These are phyloP conservation scores for Perccottus glenii DNA, from an alignment of 2,113 vertebrate genomes.

Conservation along the genomic window DNA sequence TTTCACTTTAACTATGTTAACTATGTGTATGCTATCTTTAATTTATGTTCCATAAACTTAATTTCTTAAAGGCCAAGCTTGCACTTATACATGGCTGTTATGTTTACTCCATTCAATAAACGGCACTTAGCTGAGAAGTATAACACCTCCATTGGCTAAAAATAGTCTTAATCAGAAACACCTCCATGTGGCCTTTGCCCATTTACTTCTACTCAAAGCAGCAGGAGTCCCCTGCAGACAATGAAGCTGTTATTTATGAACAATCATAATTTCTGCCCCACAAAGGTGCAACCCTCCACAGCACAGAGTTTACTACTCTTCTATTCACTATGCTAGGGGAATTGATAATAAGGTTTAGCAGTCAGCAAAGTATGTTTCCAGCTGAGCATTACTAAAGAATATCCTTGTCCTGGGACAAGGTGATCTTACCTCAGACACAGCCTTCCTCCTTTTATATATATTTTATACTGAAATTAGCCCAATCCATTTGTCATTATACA, in stretches of 20 bases:
- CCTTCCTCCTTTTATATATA: neutral
- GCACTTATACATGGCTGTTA: too few relatives aligned
- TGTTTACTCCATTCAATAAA: neutral
- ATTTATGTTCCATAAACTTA: too few relatives aligned
- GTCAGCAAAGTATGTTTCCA: too few relatives aligned
- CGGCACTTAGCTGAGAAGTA: neutral
- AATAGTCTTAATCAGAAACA: slow-evolving; percentile 15
- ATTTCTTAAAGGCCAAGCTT: too few relatives aligned
- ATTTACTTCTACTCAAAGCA: neutral
- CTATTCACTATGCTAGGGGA: neutral
- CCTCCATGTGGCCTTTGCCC: slow-evolving; percentile 31
- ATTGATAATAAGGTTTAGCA: neutral
- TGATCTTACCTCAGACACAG: neutral
- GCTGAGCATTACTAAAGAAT: neutral
- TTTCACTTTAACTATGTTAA: too few relatives aligned
- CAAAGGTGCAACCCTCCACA: neutral
- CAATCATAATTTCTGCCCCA: slow-evolving; percentile 11
- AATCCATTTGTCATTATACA: neutral
- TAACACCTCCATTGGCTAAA: slow-evolving; percentile 20
- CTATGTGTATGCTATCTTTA: too few relatives aligned
- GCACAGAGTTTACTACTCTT: neutral
- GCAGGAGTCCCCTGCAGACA: slow-evolving; percentile 2
- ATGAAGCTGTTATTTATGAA: slow-evolving; percentile 25
- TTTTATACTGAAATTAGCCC: neutral
- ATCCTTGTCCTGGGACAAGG: neutral